Evolutionary conservation across 2,113 vertebrate species (phyloP).

Genomic region (Montifringilla adamsi): DNA sequence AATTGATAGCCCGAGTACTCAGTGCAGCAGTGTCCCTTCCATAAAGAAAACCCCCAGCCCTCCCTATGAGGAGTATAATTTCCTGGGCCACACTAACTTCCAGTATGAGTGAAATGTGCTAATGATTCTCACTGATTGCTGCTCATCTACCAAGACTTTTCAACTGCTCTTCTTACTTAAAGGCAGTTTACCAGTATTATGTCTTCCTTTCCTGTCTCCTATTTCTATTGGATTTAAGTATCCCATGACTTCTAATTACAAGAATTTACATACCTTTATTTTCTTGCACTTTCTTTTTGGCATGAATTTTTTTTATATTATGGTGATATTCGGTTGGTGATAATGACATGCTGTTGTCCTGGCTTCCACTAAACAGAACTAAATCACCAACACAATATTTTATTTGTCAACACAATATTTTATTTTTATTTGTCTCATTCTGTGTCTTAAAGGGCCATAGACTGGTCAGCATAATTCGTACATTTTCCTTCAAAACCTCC

Average conservation of each 20-base stretch:
- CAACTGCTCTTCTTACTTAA: not conserved
- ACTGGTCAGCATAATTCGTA: not conserved
- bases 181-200: not conserved
- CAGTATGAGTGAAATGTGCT: not conserved
- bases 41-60: not conserved
- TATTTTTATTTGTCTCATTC: not conserved
- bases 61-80: not conserved
- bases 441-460: not conserved
- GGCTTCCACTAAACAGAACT: not conserved
- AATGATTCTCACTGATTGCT: not conserved
- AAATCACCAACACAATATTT: no score
- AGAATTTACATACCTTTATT: not conserved
- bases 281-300: not conserved
- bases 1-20: not conserved
- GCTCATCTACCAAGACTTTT: not conserved
- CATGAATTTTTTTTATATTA: not conserved
- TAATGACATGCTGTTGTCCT: not conserved
- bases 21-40: not conserved
- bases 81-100: not conserved
- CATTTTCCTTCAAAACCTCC: not conserved
- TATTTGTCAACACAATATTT: no score
- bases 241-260: not conserved
- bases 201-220: not conserved
- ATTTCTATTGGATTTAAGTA: not conserved
- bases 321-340: not conserved